Percentiles rank a stretch among this genome's conserved stretches.
These are phyloP conservation scores for Drosophila sordidula DNA, from an alignment of 2,888 invertebrate genomes.

Conservation along the genomic window DNA sequence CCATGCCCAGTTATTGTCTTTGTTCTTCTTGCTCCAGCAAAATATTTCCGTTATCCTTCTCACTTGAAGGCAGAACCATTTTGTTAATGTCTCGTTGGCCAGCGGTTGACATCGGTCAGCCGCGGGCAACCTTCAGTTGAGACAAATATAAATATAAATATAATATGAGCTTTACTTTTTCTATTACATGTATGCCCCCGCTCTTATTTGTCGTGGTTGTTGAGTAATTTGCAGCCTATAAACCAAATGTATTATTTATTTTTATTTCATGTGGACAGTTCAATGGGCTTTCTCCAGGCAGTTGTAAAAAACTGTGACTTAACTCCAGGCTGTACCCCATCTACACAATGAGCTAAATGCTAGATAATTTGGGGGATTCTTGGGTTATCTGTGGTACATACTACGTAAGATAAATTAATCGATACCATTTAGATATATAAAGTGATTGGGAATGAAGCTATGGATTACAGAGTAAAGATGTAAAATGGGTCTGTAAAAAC, in stretches of 20 bases:
- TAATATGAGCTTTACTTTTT: conserved; percentile 62
- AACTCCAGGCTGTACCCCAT: too few species aligned
- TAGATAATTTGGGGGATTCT: not conserved
- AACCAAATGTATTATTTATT: conserved; percentile 67
- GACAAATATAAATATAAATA: conserved; percentile 65
- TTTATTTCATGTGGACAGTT: not conserved
- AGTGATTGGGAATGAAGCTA: not conserved
- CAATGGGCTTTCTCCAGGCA: conserved; percentile 3
- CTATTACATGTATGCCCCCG: conserved; percentile 36
- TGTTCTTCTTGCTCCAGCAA: conserved; percentile 22
- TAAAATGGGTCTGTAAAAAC: too few species aligned
- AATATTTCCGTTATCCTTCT: conserved; percentile 62
- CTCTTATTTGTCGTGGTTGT: conserved; percentile 17
- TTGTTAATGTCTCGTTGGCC: conserved; percentile 71
- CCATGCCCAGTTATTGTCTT: conserved; percentile 45
- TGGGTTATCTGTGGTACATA: not conserved
- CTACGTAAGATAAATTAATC: not conserved
- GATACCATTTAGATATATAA: not conserved
- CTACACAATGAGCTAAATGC: not conserved
- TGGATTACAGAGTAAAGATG: not conserved
- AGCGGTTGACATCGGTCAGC: conserved; percentile 69
- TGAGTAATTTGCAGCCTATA: conserved; percentile 65
- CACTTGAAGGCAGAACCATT: conserved; percentile 57
- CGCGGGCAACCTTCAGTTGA: conserved; percentile 46
- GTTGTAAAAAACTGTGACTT: not conserved